Evolutionary conservation across 2,113 vertebrate species (phyloP), one percentile per base, ranked within the genome.

Genomic region (Oncorhynchus masou): DNA sequence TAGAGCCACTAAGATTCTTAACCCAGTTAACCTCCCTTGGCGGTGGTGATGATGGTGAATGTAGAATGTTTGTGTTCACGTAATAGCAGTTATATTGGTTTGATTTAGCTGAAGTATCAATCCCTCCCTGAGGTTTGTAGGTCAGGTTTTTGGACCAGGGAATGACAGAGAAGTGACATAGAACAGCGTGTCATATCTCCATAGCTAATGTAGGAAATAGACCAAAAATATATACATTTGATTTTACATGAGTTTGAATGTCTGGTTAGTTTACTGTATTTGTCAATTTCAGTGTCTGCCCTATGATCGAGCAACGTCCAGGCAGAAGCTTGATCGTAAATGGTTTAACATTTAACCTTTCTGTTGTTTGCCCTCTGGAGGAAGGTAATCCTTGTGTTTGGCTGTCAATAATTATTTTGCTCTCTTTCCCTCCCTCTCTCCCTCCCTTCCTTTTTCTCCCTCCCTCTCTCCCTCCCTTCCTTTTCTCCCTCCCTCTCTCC

Each of bases 1-100:
- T 96, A 95, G 94, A 86, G 91, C 83, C 85, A 93, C 92, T 97
- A 96, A 96, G 95, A 94, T 94, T 95, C 95, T 97, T 96, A 96
- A 96, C 95, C 94, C 92, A 91, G 91, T 94, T 96, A 96, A 95
- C 95, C 93, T 94, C 92, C 88, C 85, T 91, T 93, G 91, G 94
- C 93, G 92, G 90, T 82, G 62, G 22, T 3, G 78, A 8, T 62
- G 60, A n/a, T 16, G 15, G 29, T 62, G 73, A 76, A 82, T 93
- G 86, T 85, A 93, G 91, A 92, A 92, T 54, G 51, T 54, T 54
- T 60, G 20, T 20, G 22, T 22, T 54, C 15, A 54, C 51, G 16
- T 54, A 54, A 19, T 54, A 54, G 51, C 16, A 4, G 51, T 54
- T 54, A 54, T 54, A 54, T 19, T 15, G 51, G 12, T 54, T 54